Percentiles rank a stretch among this genome's conserved stretches.
Conservation (phyloP, 2,113 vertebrate species). For the Dunckerocampus dactyliophorus region DNA sequence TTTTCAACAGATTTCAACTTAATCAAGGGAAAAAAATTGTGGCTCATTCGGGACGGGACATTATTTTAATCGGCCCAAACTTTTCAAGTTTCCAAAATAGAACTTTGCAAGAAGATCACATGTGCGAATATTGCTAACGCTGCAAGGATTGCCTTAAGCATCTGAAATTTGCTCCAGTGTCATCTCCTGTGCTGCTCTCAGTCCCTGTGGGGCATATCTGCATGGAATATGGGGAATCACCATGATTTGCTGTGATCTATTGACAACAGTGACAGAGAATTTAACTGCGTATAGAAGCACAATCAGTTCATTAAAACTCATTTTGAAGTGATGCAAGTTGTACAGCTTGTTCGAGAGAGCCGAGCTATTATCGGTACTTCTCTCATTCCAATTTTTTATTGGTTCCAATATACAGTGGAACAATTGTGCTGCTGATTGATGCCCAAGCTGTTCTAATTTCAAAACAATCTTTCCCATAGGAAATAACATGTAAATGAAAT, state of each 20-base stretch:
- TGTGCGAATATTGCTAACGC: background rate
- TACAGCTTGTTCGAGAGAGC: too few species aligned
- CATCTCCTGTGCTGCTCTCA: background rate
- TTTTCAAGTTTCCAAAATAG: background rate
- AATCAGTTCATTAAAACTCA: too few species aligned
- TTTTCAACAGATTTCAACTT: background rate
- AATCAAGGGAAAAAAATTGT: background rate
- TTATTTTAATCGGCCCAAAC: background rate
- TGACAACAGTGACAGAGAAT: background rate
- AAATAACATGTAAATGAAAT: too few species aligned
- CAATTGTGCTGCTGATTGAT: too few species aligned
- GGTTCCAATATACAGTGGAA: too few species aligned
- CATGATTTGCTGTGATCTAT: background rate
- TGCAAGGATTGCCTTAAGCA: background rate
- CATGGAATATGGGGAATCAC: background rate
- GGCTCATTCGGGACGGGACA: background rate
- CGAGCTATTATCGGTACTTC: too few species aligned
- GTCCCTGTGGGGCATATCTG: too few species aligned
- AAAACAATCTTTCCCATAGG: too few species aligned
- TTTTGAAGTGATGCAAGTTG: too few species aligned
- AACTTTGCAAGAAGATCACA: background rate
- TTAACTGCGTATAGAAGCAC: too few species aligned
- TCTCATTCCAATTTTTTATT: too few species aligned
- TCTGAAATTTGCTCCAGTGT: background rate
- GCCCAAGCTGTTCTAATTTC: too few species aligned